phyloP scores from a whole-genome alignment of 2,113 vertebrate species.

The Propithecus coquereli region DNA sequence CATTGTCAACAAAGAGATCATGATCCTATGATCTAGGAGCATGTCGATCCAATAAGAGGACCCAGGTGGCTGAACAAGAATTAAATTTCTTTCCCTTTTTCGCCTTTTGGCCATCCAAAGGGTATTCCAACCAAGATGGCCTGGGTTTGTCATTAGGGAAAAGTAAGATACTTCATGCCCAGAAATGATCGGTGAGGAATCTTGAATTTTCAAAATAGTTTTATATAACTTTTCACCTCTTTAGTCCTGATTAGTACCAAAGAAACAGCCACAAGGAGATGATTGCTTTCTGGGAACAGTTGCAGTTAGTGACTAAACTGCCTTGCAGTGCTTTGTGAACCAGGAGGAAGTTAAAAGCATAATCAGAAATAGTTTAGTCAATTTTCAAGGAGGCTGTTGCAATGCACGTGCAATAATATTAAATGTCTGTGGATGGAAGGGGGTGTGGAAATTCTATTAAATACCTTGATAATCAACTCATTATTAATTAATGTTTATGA shows the following conservation, averaged over 20 bases:
- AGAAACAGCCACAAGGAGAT: neutral
- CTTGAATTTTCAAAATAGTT: neutral
- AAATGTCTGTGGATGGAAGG: neutral
- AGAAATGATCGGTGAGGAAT: neutral
- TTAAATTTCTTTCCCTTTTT: neutral
- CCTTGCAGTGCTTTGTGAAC: neutral
- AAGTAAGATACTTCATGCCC: neutral
- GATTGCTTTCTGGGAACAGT: neutral
- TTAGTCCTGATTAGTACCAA: neutral
- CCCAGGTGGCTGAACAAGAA: neutral
- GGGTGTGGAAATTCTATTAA: neutral
- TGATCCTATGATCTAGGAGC: neutral
- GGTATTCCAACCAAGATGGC: neutral
- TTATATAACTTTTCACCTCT: neutral
- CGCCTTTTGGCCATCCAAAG: neutral
- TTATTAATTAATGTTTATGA: neutral
- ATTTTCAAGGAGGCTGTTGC: neutral
- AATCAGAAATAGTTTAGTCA: neutral
- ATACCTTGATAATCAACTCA: neutral
- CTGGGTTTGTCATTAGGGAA: neutral
- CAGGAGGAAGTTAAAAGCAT: neutral
- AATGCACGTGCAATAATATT: neutral
- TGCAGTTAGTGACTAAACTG: neutral
- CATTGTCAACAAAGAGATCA: neutral
- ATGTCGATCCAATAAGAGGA: neutral